Percentiles rank a stretch among this genome's conserved stretches.
Conservation (phyloP, 2,797 vertebrate species). For the Micrastur ruficollis region DNA sequence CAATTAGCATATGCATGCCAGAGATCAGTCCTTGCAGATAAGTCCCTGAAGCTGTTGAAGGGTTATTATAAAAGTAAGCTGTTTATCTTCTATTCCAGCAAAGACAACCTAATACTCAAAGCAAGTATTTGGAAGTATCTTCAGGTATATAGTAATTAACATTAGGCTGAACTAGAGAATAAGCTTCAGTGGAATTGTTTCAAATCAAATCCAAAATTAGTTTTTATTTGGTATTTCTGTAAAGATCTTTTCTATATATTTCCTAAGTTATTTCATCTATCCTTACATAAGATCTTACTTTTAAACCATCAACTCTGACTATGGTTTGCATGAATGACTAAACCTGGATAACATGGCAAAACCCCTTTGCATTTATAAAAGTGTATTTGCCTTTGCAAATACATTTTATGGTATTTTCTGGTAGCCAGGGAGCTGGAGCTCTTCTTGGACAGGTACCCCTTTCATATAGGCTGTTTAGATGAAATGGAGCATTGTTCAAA, state of each 20-base stretch:
- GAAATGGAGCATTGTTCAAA: background rate
- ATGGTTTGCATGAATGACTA: background rate
- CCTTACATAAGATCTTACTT: background rate
- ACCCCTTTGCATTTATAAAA: background rate
- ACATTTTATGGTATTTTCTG: background rate
- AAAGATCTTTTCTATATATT: background rate
- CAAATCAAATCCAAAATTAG: background rate
- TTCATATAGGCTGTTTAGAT: background rate
- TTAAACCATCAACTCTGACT: background rate
- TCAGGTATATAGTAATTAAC: background rate
- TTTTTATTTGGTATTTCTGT: background rate
- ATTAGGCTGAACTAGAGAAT: background rate
- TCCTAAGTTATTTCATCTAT: background rate
- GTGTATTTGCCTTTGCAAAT: background rate
- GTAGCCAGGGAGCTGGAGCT: background rate
- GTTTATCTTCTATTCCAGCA: background rate
- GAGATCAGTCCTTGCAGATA: background rate
- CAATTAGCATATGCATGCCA: background rate
- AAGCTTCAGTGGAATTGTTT: background rate
- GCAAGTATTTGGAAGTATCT: background rate
- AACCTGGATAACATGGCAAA: background rate
- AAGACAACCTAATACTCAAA: background rate
- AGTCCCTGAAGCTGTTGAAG: background rate
- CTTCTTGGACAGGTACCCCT: background rate
- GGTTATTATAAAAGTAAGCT: background rate